Base-by-base conservation (phyloP, 2,113 vertebrate genomes). In the Canis aureus region DNA sequence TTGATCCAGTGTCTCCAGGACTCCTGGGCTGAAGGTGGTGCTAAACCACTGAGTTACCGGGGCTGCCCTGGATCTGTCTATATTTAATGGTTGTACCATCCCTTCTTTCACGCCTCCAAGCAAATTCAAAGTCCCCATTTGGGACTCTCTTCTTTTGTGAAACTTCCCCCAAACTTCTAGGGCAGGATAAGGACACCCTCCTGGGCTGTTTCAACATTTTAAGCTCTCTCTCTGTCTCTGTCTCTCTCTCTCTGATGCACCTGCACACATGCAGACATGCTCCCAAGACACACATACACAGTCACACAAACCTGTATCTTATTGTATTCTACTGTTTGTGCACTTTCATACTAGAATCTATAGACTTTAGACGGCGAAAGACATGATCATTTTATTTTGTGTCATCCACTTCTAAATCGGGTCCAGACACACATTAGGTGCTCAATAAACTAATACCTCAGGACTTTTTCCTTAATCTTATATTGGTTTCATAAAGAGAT, bases 281-380 rank as follows among this genome's bases (percentile, higher is more conserved):
- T 67, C 59, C 32, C 3, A 32, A 29, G 3, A 3, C 7, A 53
- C 8, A 2, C 2, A 67, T 0, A 20, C 25, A 11, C 5, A 69
- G 7, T 90, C 51, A 59, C 6, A 67, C 29, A 74, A 29, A 2
- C 8, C 25, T 88, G 2, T 23, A 32, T 64, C 12, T 85, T 82
- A 49, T 4, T 91, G 20, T 62, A 57, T 25, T 88, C 10, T 0
- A 29, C 38, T 25, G 17, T 32, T 10, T 64, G 20, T 66, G 4
- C 15, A 19, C 8, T 73, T 80, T 12, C 57, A 69, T 43, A 16
- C 17, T 29, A 59, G 35, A 84, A 53, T 27, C 23, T 29, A 71
- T 3, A 80, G 53, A 49, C 5, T 64, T 25, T 35, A 66, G 5
- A 9, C 5, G 23, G 25, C 62, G 6, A 84, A 88, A 49, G 1